Evolutionary conservation across 2,888 invertebrate genomes (phyloP), one percentile per base, ranked within the genome.

Genomic region (Folsomia candida): DNA sequence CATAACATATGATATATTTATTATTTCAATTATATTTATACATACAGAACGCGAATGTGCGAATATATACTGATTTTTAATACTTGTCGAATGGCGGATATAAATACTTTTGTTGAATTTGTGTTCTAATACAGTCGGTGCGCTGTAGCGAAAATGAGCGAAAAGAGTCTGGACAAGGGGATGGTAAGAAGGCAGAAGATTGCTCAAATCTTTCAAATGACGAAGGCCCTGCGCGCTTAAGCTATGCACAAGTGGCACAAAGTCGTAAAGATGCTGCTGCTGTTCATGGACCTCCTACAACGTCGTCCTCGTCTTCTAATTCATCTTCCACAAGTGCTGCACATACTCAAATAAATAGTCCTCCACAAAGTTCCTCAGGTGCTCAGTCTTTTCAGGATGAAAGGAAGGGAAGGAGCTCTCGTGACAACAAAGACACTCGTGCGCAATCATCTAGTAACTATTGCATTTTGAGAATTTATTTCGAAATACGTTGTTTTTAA

Each of bases 191-290:
- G 69, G 51, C 28, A 57, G 77, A 76, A n/a, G 78, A 78, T 78
- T 80, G 80, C 80, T 78, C 79, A 79, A 79, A 54, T 70, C 18
- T 9, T 18, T 64, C 63, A 64, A 64, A 9, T 2, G 78, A 80
- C n/a, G 79, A 77, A 67, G 79, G 80, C 58, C 77, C 77, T 29
- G 76, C 77, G 85, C 74, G 78, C 57, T 84, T 88, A 82, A 88
- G 88, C 82, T 89, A 89, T 82, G 89, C 89, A 73, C 89, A 89
- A 83, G 88, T 88, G 72, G 88, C 88, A 51, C 88, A 89, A 81
- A 74, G 71, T 28, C 72, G 80, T 24, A 80, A 80, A 69, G 79
- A 80, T 54, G 69, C 74, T 24, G 67, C 59, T 60, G 63, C 72
- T 29, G 58, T 62, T 47, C 62, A 6, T n/a, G 18, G 63, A 57